Conservation (phyloP, 2,113 vertebrate genomes). For the Nibea albiflora region DNA sequence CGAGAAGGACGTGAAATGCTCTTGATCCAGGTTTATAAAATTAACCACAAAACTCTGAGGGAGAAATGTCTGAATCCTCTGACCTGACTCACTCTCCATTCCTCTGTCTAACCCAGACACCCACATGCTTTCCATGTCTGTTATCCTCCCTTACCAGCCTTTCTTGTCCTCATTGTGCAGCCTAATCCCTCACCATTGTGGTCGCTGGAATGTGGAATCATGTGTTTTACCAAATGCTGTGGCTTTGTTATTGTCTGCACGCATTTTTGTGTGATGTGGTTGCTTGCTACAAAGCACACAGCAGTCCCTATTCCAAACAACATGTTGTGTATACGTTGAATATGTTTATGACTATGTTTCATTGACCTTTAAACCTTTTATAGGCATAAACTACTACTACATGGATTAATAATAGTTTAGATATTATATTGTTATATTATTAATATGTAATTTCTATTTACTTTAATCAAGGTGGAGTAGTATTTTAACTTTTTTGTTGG, state of each 20-base stretch:
- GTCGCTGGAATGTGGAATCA: constrained; percentile 75
- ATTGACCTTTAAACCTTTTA: neutral
- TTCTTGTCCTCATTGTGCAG: constrained; percentile 62
- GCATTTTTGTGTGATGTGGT: constrained; percentile 37
- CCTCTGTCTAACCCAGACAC: constrained; percentile 54
- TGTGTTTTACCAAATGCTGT: constrained; percentile 47
- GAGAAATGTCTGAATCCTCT: constrained; percentile 19
- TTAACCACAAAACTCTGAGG: neutral
- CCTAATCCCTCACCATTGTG: constrained; percentile 73
- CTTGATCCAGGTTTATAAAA: constrained; percentile 7
- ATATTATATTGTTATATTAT: neutral
- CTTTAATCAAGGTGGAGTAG: neutral
- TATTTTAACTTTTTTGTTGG: neutral
- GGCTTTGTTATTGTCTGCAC: constrained; percentile 43
- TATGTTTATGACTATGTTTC: neutral
- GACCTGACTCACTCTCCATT: constrained; percentile 41
- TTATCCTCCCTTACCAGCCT: constrained; percentile 55
- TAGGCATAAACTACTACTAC: neutral
- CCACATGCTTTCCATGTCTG: constrained; percentile 63
- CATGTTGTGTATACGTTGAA: neutral
- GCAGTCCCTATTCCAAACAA: neutral
- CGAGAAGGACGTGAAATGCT: constrained; percentile 4
- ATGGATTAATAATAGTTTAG: no score
- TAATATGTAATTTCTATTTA: neutral
- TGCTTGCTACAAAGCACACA: neutral